A percentile compares a stretch with the other conserved stretches of the same genome.
Conservation (phyloP, 1,140 invertebrate genomes). For the Formica selysi region DNA sequence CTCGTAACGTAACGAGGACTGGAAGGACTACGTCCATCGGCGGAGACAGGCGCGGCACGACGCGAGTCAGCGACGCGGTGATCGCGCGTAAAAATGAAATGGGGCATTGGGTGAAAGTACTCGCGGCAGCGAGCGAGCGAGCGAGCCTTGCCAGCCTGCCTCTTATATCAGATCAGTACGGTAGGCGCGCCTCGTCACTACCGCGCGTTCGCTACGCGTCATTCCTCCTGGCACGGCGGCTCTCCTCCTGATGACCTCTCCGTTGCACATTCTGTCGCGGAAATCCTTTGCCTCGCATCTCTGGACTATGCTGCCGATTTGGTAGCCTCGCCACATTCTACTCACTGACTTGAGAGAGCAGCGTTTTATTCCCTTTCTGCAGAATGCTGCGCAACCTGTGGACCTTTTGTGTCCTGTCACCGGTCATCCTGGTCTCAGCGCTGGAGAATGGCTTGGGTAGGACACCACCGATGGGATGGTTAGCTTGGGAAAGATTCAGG, state of each 20-base stretch:
- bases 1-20: slow-evolving; percentile 32
- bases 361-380: slow-evolving; percentile 62
- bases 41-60: slow-evolving; percentile 53
- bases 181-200: slow-evolving; percentile 66
- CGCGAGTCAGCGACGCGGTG: slow-evolving; percentile 57
- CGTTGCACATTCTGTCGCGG: slow-evolving; percentile 12
- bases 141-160: slow-evolving; percentile 10
- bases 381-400: slow-evolving; percentile 73
- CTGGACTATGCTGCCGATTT: slow-evolving; percentile 54
- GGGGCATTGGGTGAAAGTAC: slow-evolving; percentile 87
- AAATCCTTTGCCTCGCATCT: slow-evolving; percentile 18
- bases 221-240: not conserved
- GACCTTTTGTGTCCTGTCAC: slow-evolving; percentile 70
- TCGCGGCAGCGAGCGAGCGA: slow-evolving; percentile 66
- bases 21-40: slow-evolving; percentile 13
- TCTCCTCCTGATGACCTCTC: slow-evolving; percentile 46
- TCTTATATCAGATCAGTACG: slow-evolving; percentile 81
- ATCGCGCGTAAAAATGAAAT: slow-evolving; percentile 85
- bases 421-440: slow-evolving; percentile 68
- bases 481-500: slow-evolving; percentile 97
- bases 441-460: slow-evolving; percentile 94
- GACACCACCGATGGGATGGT: slow-evolving; percentile 96
- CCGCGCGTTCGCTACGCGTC: slow-evolving; percentile 46
- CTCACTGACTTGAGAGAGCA: slow-evolving; percentile 27
- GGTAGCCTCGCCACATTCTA: slow-evolving; percentile 20